Evolutionary conservation across 2,888 invertebrate species (phyloP).

Genomic region (Liopterus haemorrhoidalis): DNA sequence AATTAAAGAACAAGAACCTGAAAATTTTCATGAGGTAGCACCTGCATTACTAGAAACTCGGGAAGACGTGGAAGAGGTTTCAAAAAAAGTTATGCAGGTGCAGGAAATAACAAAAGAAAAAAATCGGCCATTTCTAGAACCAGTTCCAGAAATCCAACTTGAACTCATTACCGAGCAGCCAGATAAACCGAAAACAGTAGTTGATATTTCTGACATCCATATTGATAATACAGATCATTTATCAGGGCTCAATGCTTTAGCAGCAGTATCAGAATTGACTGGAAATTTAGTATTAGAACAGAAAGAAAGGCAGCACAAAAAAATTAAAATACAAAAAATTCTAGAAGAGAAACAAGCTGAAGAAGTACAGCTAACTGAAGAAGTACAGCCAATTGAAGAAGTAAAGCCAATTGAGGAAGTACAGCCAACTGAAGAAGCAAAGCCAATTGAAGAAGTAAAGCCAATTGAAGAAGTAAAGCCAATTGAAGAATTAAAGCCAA

Average conservation of each 20-base stretch:
- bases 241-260: slow-evolving; percentile 28
- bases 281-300: slow-evolving; percentile 22
- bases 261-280: slow-evolving; percentile 28
- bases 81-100: slow-evolving; percentile 35
- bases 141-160: too few species aligned
- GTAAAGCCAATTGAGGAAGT: too few species aligned
- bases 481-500: slow-evolving; percentile 15
- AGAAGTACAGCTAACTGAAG: neutral
- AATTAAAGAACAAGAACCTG: too few species aligned
- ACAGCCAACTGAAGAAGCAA: too few species aligned
- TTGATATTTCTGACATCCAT: slow-evolving; percentile 20
- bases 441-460: too few species aligned
- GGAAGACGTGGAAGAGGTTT: slow-evolving; percentile 26
- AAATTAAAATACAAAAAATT: slow-evolving; percentile 14
- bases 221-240: slow-evolving; percentile 22
- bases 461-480: too few species aligned
- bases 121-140: too few species aligned
- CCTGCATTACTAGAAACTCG: slow-evolving; percentile 9
- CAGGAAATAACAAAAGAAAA: too few species aligned
- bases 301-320: slow-evolving; percentile 23
- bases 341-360: slow-evolving; percentile 7
- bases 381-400: too few species aligned
- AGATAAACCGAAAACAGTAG: too few species aligned
- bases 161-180: too few species aligned
- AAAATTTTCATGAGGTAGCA: too few species aligned